These are phyloP conservation scores for Chaetura pelagica DNA, from an alignment of 2,113 vertebrate species.

Conservation along the genomic window DNA sequence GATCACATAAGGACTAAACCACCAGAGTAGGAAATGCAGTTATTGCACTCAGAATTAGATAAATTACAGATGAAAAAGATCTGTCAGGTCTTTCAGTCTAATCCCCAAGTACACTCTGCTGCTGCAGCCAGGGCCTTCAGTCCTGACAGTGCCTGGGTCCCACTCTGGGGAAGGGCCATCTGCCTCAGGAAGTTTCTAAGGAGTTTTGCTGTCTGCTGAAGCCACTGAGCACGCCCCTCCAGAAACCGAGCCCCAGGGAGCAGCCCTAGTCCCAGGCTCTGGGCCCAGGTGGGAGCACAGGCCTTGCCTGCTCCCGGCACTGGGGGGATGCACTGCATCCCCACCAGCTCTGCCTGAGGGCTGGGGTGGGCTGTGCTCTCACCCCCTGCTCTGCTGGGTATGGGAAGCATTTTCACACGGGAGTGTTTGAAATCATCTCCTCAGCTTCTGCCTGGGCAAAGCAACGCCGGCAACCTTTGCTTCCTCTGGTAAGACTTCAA, in stretches of 20 bases:
- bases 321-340: background rate
- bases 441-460: background rate
- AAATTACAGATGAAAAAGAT: background rate
- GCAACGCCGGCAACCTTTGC: background rate
- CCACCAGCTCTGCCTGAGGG: background rate
- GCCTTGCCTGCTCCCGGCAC: background rate
- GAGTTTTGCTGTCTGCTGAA: background rate
- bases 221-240: background rate
- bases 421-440: background rate
- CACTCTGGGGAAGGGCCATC: background rate
- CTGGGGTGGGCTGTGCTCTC: background rate
- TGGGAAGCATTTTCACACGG: background rate
- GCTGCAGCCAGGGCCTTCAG: background rate
- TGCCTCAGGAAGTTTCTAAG: background rate
- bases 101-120: background rate
- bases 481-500: fast-evolving
- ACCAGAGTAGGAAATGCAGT: background rate
- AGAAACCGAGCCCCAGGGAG: background rate
- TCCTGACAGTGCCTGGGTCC: background rate
- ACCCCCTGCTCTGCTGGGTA: background rate
- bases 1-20: background rate
- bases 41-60: background rate
- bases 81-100: background rate
- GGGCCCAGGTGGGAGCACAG: background rate
- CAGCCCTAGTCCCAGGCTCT: background rate